These are phyloP conservation scores for Drosophila willistoni DNA, from an alignment of 1,140 invertebrate species.

Conservation along the genomic window DNA sequence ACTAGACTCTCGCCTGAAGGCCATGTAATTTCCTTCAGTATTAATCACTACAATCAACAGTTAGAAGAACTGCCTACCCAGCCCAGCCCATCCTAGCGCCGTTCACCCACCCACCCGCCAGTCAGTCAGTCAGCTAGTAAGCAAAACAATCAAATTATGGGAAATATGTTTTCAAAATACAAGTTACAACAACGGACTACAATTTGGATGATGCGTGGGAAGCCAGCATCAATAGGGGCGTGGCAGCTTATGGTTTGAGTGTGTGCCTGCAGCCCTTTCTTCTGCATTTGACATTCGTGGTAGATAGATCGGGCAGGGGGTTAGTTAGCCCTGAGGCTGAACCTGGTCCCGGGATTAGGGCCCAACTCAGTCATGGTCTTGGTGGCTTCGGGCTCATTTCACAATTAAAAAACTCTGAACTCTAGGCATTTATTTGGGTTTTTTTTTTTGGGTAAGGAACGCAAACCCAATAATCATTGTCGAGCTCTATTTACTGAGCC, in stretches of 20 bases:
- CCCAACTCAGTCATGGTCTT: slow-evolving; percentile 5
- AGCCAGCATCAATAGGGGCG: slow-evolving; percentile 32
- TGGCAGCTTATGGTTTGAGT: slow-evolving; percentile 12
- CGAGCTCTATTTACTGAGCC: slow-evolving; percentile 49
- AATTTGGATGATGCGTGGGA: slow-evolving; percentile 32
- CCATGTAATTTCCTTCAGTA: slow-evolving; percentile 52
- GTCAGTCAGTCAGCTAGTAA: slow-evolving; percentile 2
- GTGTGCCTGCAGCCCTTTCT: slow-evolving; percentile 36
- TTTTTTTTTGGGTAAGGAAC: too few species aligned
- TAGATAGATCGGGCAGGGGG: slow-evolving; percentile 28
- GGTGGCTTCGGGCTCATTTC: slow-evolving; percentile 53
- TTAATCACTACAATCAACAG: slow-evolving; percentile 82
- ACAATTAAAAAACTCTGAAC: slow-evolving; percentile 56
- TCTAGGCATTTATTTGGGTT: neutral
- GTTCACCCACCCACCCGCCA: neutral
- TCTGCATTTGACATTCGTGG: slow-evolving; percentile 46
- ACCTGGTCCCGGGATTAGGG: slow-evolving; percentile 36
- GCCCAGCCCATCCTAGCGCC: neutral
- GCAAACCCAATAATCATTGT: slow-evolving; percentile 36
- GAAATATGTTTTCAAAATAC: slow-evolving; percentile 11
- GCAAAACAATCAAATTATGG: slow-evolving; percentile 74
- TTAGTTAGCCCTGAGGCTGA: slow-evolving; percentile 49
- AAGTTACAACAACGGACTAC: too few species aligned
- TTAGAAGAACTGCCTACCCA: slow-evolving; percentile 28
- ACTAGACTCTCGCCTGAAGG: slow-evolving; percentile 54